Percentiles rank a stretch among this genome's conserved stretches.
Evolutionary conservation across 2,113 vertebrate genomes (phyloP).

Genomic region (Phylloscopus trochiloides): DNA sequence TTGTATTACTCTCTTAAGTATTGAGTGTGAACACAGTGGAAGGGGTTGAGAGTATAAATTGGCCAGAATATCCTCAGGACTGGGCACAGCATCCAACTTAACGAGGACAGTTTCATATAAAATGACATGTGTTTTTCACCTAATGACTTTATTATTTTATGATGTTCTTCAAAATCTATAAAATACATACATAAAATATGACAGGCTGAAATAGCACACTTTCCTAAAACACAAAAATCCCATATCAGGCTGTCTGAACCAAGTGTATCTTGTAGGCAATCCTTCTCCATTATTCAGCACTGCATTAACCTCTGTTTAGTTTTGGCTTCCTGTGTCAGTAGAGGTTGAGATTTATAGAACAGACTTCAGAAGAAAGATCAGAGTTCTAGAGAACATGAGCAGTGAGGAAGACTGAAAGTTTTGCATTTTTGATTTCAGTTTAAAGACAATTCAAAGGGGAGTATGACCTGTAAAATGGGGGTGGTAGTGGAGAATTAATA

Average conservation of each 20-base stretch:
- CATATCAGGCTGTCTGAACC: background rate
- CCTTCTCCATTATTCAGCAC: background rate
- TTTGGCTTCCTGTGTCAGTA: background rate
- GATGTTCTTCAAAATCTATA: background rate
- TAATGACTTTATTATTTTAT: background rate
- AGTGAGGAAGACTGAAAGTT: background rate
- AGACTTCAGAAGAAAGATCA: background rate
- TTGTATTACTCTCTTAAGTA: background rate
- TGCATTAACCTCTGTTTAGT: background rate
- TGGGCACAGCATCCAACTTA: background rate
- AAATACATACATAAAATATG: background rate
- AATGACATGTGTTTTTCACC: background rate
- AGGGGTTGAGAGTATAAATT: background rate
- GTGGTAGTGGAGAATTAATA: background rate
- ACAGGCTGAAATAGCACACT: background rate
- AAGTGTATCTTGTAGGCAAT: background rate
- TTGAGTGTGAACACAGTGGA: background rate
- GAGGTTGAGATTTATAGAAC: background rate
- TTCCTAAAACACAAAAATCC: background rate
- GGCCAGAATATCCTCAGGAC: background rate
- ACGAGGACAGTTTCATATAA: background rate
- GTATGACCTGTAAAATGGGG: background rate
- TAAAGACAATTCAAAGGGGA: background rate
- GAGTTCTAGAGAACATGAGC: background rate
- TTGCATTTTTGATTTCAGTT: background rate